phyloP scores from a whole-genome alignment of 2,113 vertebrate genomes.

The Jacana jacana region DNA sequence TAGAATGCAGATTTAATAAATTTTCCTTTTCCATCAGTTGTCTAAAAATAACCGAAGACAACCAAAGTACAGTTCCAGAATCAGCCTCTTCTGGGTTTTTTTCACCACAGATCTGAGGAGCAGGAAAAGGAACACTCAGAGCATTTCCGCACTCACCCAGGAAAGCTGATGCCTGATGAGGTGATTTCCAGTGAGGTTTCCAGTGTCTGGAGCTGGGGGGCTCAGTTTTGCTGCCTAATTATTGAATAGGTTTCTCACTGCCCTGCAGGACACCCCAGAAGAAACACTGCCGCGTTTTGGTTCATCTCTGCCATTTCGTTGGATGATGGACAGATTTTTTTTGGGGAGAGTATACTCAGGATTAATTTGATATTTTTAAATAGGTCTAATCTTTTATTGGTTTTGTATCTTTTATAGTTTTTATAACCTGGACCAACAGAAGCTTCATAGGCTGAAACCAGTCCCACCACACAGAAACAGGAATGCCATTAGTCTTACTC shows the following conservation, averaged over 20 bases:
- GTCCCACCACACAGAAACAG: accelerated
- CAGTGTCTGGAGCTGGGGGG: neutral
- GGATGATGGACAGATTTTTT: neutral
- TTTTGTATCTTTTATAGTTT: no score
- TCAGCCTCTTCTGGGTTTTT: neutral
- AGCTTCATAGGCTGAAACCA: neutral
- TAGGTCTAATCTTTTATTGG: neutral
- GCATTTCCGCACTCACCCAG: neutral
- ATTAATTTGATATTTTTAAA: neutral
- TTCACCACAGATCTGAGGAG: neutral
- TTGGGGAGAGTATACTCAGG: neutral
- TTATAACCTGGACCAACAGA: neutral
- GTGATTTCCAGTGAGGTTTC: neutral
- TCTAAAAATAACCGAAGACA: neutral
- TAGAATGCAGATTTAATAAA: neutral
- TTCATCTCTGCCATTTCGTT: neutral
- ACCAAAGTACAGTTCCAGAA: neutral
- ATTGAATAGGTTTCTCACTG: neutral
- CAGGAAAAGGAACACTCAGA: neutral
- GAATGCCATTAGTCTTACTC: neutral
- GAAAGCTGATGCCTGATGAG: neutral
- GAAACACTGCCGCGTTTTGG: neutral
- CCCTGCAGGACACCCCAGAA: neutral
- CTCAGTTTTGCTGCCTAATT: neutral
- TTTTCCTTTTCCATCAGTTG: neutral